These are phyloP conservation scores for Lipophrys pholis DNA, from an alignment of 2,113 vertebrate genomes.

Conservation along the genomic window DNA sequence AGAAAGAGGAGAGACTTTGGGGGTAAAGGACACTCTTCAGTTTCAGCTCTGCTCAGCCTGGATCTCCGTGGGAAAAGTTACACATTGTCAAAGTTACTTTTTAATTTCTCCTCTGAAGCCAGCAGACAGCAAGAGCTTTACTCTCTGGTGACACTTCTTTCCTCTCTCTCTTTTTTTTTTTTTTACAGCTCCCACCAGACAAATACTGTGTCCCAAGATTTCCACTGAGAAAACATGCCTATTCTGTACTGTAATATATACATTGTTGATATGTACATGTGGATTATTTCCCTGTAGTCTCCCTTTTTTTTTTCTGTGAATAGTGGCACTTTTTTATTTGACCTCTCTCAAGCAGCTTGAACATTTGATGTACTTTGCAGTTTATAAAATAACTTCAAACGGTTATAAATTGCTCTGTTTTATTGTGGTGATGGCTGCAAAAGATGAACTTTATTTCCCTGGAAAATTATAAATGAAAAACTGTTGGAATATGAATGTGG, in stretches of 20 bases:
- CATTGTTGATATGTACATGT: conserved; percentile 80
- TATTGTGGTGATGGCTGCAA: conserved; percentile 83
- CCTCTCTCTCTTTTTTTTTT: conserved; percentile 12
- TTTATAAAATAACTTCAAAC: conserved; percentile 57
- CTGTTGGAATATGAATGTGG: conserved; percentile 63
- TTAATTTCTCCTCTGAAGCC: conserved; percentile 54
- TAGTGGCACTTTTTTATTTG: conserved; percentile 57
- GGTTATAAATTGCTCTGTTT: conserved; percentile 62
- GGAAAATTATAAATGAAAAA: conserved; percentile 49
- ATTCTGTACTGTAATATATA: conserved; percentile 73
- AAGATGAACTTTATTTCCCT: conserved; percentile 55
- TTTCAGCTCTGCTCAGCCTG: conserved; percentile 4
- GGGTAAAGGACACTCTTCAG: conserved; percentile 4
- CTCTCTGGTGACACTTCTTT: conserved; percentile 53
- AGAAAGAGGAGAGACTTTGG: conserved; percentile 15
- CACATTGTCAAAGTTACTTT: conserved; percentile 50
- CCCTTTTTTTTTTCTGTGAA: conserved; percentile 61
- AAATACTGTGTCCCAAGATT: conserved; percentile 51
- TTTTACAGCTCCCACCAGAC: conserved; percentile 54
- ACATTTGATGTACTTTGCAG: conserved; percentile 69
- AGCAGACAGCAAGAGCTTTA: conserved; percentile 64
- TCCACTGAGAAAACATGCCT: conserved; percentile 51
- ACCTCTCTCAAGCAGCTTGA: conserved; percentile 76
- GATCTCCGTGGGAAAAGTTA: conserved; percentile 30
- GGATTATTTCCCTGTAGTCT: conserved; percentile 73